Percentiles rank a stretch among this genome's conserved stretches.
phyloP scores from a whole-genome alignment of 2,888 invertebrate genomes.

The Eupithecia vulgata region DNA sequence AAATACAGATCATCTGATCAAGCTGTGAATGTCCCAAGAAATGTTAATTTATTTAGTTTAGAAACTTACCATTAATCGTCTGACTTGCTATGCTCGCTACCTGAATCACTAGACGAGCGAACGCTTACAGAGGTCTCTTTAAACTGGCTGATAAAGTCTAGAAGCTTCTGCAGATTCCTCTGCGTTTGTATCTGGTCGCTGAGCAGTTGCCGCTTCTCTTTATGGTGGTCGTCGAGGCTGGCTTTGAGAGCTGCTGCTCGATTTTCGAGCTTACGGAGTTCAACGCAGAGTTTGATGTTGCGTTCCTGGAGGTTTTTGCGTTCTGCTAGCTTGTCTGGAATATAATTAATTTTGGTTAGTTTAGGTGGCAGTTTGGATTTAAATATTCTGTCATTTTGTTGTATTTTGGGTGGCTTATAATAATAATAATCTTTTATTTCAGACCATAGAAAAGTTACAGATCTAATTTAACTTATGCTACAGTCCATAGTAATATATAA shows the following conservation, averaged over 20 bases:
- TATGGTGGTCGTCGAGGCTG: constrained; percentile 76
- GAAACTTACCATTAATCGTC: constrained; percentile 62
- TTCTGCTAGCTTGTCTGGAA: constrained; percentile 74
- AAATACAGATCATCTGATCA: no score
- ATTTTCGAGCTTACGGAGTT: constrained; percentile 74
- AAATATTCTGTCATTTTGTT: not conserved
- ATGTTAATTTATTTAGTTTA: not conserved
- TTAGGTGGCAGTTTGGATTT: not conserved
- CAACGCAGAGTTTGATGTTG: constrained; percentile 75
- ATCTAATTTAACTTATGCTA: no score
- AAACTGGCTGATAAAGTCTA: constrained; percentile 80
- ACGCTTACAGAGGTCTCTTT: constrained; percentile 76
- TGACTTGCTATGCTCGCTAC: constrained; percentile 75
- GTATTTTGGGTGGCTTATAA: not conserved
- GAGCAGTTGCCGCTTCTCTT: constrained; percentile 74
- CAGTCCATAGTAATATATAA: no score
- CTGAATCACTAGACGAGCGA: constrained; percentile 73
- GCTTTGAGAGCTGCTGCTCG: constrained; percentile 75
- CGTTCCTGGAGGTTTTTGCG: constrained; percentile 75
- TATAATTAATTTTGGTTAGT: not conserved
- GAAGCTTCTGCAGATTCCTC: constrained; percentile 76
- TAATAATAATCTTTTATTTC: no score
- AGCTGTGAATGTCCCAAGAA: no score
- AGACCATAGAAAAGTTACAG: no score
- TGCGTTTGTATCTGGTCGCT: constrained; percentile 79